phyloP scores from a whole-genome alignment of 2,888 invertebrate species.

The Marasmarcha lunaedactyla region DNA sequence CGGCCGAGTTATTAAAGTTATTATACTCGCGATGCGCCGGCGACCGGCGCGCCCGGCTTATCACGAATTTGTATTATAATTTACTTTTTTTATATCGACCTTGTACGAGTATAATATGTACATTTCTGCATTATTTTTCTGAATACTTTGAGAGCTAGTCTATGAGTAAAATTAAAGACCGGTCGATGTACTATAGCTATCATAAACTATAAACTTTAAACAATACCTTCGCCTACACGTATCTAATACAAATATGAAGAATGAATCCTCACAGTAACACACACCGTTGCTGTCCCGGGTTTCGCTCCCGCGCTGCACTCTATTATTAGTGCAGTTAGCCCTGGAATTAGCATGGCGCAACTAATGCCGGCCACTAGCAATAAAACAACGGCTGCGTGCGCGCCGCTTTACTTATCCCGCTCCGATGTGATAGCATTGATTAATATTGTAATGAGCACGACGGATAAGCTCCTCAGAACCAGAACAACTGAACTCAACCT shows the following conservation, averaged over 20 bases:
- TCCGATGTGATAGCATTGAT: constrained; percentile 47
- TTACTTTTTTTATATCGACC: too few relatives aligned
- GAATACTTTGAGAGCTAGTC: too few relatives aligned
- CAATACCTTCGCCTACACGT: too few relatives aligned
- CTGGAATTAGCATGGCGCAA: constrained; percentile 39
- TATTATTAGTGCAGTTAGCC: constrained; percentile 30
- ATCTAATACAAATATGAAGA: too few relatives aligned
- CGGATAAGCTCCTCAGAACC: constrained; percentile 26
- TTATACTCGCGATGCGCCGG: neutral
- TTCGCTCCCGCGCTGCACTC: constrained; percentile 9
- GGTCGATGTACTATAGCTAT: too few relatives aligned
- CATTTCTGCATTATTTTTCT: too few relatives aligned
- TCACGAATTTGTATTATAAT: too few relatives aligned
- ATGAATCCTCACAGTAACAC: too few relatives aligned
- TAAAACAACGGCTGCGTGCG: neutral
- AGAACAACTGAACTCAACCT: constrained; percentile 2
- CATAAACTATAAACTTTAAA: too few relatives aligned
- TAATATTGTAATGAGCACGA: constrained; percentile 61
- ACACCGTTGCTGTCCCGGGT: too few relatives aligned
- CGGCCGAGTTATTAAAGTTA: constrained; percentile 1
- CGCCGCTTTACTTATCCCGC: constrained; percentile 3
- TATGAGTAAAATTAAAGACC: too few relatives aligned
- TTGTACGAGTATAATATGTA: too few relatives aligned
- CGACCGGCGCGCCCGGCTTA: neutral
- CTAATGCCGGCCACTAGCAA: constrained; percentile 21